Evolutionary conservation across 2,797 vertebrate genomes (phyloP).

Genomic region (Centroberyx gerrardi): DNA sequence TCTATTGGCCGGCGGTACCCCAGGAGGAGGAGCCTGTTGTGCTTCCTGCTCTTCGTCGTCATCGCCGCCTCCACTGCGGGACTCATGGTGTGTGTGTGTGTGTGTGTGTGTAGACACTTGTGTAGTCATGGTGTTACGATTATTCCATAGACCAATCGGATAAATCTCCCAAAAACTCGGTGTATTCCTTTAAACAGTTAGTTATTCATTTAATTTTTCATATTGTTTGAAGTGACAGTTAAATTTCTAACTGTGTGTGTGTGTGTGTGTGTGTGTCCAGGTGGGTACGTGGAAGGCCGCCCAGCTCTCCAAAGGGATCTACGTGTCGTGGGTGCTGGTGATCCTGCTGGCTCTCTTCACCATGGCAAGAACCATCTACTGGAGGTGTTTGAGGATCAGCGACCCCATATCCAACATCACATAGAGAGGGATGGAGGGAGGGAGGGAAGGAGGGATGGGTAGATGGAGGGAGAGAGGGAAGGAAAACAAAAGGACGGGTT

Average conservation of each 20-base stretch:
- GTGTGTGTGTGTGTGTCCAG: slow-evolving; percentile 68
- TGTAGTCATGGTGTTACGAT: no score
- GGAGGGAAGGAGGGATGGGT: no score
- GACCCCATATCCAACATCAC: slow-evolving; percentile 89
- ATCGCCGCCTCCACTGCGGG: slow-evolving; percentile 84
- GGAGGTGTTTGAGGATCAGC: slow-evolving; percentile 93
- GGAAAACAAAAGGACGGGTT: neutral
- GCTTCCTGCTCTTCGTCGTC: slow-evolving; percentile 87
- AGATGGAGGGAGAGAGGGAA: neutral
- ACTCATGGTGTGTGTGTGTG: slow-evolving; percentile 70
- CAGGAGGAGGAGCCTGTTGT: slow-evolving; percentile 88
- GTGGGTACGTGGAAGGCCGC: slow-evolving; percentile 88
- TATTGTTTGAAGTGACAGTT: no score
- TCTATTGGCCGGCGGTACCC: slow-evolving; percentile 91
- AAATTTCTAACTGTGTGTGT: neutral
- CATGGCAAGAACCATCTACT: slow-evolving; percentile 88
- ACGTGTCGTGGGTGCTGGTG: slow-evolving; percentile 88
- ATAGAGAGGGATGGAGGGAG: slow-evolving; percentile 47
- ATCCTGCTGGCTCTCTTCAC: slow-evolving; percentile 84
- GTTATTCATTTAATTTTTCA: no score
- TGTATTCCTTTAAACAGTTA: no score
- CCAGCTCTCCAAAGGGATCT: slow-evolving; percentile 85
- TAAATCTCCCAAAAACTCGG: no score
- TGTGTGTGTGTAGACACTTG: neutral
- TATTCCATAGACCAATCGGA: no score